Base-by-base conservation (phyloP, 2,888 invertebrate genomes). In the Brachylomia viminalis region DNA sequence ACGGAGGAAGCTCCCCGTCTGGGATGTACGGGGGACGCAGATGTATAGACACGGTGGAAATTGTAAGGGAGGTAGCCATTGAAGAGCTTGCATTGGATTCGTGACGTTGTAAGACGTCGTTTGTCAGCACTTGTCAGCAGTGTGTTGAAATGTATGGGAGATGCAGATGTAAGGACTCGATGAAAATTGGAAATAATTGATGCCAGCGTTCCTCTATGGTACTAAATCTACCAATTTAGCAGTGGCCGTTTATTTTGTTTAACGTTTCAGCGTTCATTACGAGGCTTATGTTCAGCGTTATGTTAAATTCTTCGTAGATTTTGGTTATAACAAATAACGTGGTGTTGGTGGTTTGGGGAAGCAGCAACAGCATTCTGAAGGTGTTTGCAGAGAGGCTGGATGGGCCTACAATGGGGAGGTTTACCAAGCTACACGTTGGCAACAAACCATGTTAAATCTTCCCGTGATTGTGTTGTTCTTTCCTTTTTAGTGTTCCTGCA, bases 1-100 rank as follows among this genome's bases (percentile, higher is more conserved):
- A n/a, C 49, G 72, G 64, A 73, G 81, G 77, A 75, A 74, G 38
- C 75, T 56, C 69, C 8, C 80, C 64, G 84, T 2, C 67, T 72
- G 67, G 77, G 77, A 75, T 79, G 77, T 73, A 66, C 61, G n/a
- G 70, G 13, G 15, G 33, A 66, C 80, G 2, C 2, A 42, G 71
- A 80, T 80, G 6, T 64, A 61, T 20, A 76, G 42, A 27, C 23
- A 13, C 0, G 10, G 38, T 79, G 71, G 72, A 74, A 67, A 38
- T 52, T 66, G 38, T 33, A 66, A 23, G 0, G 47, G 52, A 10
- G 17, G 30, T 15, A 27, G 23, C 0, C 15, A 47, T 56, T 58
- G 73, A 38, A 27, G 13, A 38, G 42, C 30, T 30, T 33, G 30
- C 30, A 75, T 30, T 42, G 20, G 20, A 45, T 52, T 74, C 2